Conservation (phyloP, 2,888 invertebrate genomes). For the Cantharis rufa region DNA sequence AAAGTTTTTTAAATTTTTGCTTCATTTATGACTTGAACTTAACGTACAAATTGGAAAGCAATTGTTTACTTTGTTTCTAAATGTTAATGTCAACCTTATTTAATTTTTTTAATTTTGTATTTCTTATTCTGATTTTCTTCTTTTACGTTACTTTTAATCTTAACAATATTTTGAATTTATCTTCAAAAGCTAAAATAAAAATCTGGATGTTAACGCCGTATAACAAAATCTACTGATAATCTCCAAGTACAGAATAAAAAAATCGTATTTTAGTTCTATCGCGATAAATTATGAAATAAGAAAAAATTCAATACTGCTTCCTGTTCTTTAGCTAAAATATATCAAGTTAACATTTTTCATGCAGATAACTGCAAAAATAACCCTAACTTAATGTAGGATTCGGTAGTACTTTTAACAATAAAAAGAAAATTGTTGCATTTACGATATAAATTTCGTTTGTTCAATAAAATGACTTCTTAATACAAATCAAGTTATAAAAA, state of each 20-base stretch:
- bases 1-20: no score
- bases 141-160: no score
- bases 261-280: background rate
- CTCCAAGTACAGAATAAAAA: background rate
- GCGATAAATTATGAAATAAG: background rate
- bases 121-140: no score
- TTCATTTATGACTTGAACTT: no score
- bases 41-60: no score
- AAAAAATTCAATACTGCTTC: background rate
- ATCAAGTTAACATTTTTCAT: background rate
- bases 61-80: no score
- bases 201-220: no score
- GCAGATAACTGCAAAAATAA: background rate
- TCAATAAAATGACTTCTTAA: slow-evolving; percentile 7
- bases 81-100: no score
- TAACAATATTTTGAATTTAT: no score
- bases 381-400: background rate
- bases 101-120: no score
- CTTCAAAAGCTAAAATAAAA: no score
- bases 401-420: background rate
- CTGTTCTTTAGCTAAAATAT: background rate
- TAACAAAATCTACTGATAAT: no score
- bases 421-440: background rate
- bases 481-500: slow-evolving; percentile 16
- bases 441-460: background rate